Evolutionary conservation across 2,888 invertebrate genomes (phyloP), one percentile per base, ranked within the genome.

Genomic region (Andrena bucephala): DNA sequence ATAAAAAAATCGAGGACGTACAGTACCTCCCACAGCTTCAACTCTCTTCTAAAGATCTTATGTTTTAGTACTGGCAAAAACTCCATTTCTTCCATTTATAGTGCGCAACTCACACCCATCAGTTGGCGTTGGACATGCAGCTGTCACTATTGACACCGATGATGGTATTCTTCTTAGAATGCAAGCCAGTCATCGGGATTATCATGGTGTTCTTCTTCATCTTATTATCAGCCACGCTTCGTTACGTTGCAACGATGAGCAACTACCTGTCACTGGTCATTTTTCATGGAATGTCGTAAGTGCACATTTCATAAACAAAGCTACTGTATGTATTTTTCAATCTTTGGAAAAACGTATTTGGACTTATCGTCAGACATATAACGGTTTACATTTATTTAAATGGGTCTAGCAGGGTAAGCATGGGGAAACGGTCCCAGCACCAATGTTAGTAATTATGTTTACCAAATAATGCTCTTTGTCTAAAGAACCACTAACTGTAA

Each of bases 91-190:
- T 36, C 82, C 42, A 68, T 78, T 94, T 94, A 13, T 93, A 97
- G 97, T 97, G 97, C 90, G 97, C 97, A 29, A 96, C 97, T 0
- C 96, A 97, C 93, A 96, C 97, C 0, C 96, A 97, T 91, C 97
- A 97, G 89, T 92, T 97, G 83, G 97, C 97, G 0, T 90, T 97
- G 87, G 97, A 97, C 90, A 96, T 97, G 95, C 97, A 97, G 92
- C 94, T 97, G 10, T 96, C 96, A 10, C 93, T 96, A 67, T 87
- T 96, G 3, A 96, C 96, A 20, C 96, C 97, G 0, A 91, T 96
- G 3, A 91, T 97, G 1, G 95, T 97, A 0, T 96, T 96, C 95
- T 94, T 96, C 2, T 94, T 96, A 79, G 95, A 95, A 80, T 94
- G 95, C 8, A 95, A 95, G 81, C 95, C 95, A 0, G 94, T 95